Conservation (phyloP, 2,797 vertebrate genomes). For the Megalops cyprinoides region DNA sequence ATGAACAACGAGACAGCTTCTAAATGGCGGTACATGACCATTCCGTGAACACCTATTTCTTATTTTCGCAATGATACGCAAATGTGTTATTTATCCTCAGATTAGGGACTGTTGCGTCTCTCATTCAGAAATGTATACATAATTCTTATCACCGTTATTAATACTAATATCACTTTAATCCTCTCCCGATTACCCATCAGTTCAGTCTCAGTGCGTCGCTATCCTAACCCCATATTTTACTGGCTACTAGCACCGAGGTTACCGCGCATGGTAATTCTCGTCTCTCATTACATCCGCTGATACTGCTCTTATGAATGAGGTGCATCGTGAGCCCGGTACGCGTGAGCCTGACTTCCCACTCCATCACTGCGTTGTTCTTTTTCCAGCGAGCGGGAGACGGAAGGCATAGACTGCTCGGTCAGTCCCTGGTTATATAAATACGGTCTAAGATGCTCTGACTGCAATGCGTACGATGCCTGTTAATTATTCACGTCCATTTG, state of each 20-base stretch:
- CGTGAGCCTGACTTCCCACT: slow-evolving; percentile 53
- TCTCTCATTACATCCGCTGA: slow-evolving; percentile 58
- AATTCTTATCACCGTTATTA: slow-evolving; percentile 17
- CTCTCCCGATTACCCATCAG: neutral
- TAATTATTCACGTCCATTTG: slow-evolving; percentile 42
- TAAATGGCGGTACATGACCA: too few species aligned
- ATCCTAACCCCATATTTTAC: slow-evolving; percentile 40
- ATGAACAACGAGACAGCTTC: too few species aligned
- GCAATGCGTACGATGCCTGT: slow-evolving; percentile 30
- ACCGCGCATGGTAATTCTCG: slow-evolving; percentile 51
- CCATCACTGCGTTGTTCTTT: slow-evolving; percentile 49
- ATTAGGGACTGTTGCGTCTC: neutral
- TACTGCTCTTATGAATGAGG: slow-evolving; percentile 70
- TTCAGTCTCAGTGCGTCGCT: slow-evolving; percentile 8
- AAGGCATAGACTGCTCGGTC: slow-evolving; percentile 39
- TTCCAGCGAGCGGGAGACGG: slow-evolving; percentile 24
- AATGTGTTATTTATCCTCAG: neutral
- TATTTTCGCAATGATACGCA: neutral
- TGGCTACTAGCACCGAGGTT: slow-evolving; percentile 44
- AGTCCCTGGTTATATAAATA: slow-evolving; percentile 64
- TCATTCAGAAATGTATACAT: neutral
- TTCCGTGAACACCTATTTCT: too few species aligned
- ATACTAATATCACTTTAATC: neutral
- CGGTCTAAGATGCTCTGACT: slow-evolving; percentile 37
- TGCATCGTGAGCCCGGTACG: slow-evolving; percentile 57